These are phyloP conservation scores for Macrophya alboannulata DNA, from an alignment of 2,888 invertebrate species.

Conservation along the genomic window DNA sequence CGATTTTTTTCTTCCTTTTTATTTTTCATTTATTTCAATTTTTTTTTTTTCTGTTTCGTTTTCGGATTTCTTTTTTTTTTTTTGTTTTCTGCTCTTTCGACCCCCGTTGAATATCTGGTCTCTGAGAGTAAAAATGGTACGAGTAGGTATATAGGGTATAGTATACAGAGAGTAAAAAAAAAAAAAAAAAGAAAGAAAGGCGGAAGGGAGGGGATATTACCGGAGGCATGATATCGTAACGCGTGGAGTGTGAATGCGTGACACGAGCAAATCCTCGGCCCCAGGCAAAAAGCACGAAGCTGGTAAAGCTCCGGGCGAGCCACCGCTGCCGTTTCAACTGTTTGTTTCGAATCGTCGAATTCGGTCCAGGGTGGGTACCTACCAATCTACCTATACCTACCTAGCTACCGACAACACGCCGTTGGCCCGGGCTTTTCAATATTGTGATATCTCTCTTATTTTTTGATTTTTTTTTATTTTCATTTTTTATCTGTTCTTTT, in stretches of 20 bases:
- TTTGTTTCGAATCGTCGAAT: slow-evolving; percentile 51
- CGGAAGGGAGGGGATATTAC: slow-evolving; percentile 42
- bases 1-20: not conserved
- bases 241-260: slow-evolving; percentile 66
- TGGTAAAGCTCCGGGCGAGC: slow-evolving; percentile 71
- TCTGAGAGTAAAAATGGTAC: slow-evolving; percentile 15
- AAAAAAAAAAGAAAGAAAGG: too few relatives aligned
- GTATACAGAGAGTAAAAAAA: not conserved
- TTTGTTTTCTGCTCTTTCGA: not conserved
- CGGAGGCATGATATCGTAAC: slow-evolving; percentile 55
- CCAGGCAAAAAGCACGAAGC: slow-evolving; percentile 77
- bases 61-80: not conserved
- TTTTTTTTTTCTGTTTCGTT: not conserved
- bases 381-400: not conserved
- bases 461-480: not conserved
- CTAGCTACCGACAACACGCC: slow-evolving; percentile 1
- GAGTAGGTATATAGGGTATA: not conserved
- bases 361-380: slow-evolving; percentile 34
- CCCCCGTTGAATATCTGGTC: not conserved
- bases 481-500: not conserved
- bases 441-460: slow-evolving; percentile 15
- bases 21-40: not conserved
- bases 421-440: slow-evolving; percentile 18
- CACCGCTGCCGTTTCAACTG: slow-evolving; percentile 44
- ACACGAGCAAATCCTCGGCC: slow-evolving; percentile 75